Base-by-base conservation (phyloP, 2,888 invertebrate species). In the Leistus spinibarbis region DNA sequence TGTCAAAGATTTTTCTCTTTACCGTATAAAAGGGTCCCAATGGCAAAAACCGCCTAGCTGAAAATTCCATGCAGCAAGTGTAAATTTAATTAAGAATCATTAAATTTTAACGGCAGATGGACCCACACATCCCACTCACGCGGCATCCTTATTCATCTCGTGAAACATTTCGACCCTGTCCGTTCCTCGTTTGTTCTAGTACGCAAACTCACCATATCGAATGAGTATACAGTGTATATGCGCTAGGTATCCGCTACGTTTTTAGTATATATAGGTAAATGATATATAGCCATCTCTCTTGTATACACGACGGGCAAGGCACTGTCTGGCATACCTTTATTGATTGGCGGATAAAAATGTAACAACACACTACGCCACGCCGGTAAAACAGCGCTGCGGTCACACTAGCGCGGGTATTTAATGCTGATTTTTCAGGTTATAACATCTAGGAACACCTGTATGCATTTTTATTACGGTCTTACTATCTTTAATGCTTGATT, bases 81-180 rank as follows among this genome's bases (percentile, higher is more conserved):
- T 65, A 71, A 71, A 71, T 71, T 71, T 65, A 64, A 71, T 71
- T 71, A 71, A 53, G 65, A 71, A 71, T 71, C 63, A 71, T 71
- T 71, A 71, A 71, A 71, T 65, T 71, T 71, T 71, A 71, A 71
- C 71, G 71, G 63, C 64, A 65, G 56, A 63, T 65, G 65, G 54
- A 71, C 65, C 1, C 40, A 24, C 24, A 40, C 40, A 40, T 40
- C 40, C 5, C 13, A 40, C 40, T 5, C 40, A 1, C 5, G 7
- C 40, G 7, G 40, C 13, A 40, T 40, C 40, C 13, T 40, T 40
- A 40, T 40, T 13, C 40, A 40, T 40, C 40, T 40, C 40, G 40
- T 7, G 54, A 40, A 7, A 40, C 7, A 24, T 24, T 24, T 24
- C 40, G 13, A 10, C 40, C 13, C 40, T 40, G 40, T 40, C 27